Base-by-base conservation (phyloP, 2,888 invertebrate genomes). In the Sesia bembeciformis region DNA sequence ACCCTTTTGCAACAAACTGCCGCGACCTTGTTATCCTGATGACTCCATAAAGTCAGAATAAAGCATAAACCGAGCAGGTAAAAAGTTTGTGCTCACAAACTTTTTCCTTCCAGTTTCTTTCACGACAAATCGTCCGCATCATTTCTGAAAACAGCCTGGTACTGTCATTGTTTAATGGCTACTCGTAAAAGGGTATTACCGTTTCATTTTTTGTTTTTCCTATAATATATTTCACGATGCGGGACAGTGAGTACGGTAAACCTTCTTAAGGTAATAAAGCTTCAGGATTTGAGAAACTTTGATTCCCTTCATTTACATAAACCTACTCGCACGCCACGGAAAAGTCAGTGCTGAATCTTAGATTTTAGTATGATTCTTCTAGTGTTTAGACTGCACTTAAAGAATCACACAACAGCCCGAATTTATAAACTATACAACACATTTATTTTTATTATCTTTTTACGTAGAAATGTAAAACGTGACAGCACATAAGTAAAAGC, bases 101-200 rank as follows among this genome's bases (percentile, higher is more conserved):
- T 59, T 63, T 61, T 61, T 57, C 54, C 54, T 52, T 52, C 40
- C 54, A 53, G 56, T 57, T 59, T 55, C 52, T 56, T 59, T 62
- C 60, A 58, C 62, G 53, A 52, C 56, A 62, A 66, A 66, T 60
- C 56, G 60, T 66, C 66, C 59, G 57, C 52, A 56, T 65, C 62
- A 65, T 64, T 63, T 51, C 58, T 54, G 55, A 57, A 56, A 57
- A 57, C 59, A 56, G 62, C 62, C 66, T 75, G 71, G 57, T 59
- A 61, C 62, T 74, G 77, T 76, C 76, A 74, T 73, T 77, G 75
- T 76, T 78, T 78, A 78, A 79, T 76, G 72, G 66, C 46, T 62
- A 60, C 60, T 70, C 75, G 70, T 77, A 78, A 78, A 76, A 66
- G 66, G 62, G 66, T 70, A 75, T 73, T 73, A 70, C 64, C 59